A percentile compares a stretch with the other conserved stretches of the same genome.
phyloP scores from a whole-genome alignment of 2,888 invertebrate species.

The Pogonocherus hispidulus region DNA sequence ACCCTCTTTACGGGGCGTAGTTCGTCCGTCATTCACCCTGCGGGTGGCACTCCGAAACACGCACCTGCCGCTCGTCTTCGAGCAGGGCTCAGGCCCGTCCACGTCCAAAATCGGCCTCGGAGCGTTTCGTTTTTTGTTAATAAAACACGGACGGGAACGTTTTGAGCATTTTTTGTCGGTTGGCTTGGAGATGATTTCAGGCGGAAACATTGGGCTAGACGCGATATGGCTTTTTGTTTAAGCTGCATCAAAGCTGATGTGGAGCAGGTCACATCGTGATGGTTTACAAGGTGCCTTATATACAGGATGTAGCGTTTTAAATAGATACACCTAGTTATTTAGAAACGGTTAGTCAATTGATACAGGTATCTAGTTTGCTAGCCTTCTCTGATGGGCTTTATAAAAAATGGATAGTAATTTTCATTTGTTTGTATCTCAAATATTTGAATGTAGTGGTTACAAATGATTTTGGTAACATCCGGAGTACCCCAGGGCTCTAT shows the following conservation, averaged over 20 bases:
- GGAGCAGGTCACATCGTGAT: neutral
- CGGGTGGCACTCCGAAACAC: slow-evolving; percentile 59
- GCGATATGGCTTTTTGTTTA: neutral
- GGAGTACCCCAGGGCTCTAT: too few species aligned
- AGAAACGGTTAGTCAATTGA: too few species aligned
- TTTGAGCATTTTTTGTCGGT: slow-evolving; percentile 11
- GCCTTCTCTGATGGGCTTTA: too few species aligned
- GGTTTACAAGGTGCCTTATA: too few species aligned
- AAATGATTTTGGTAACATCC: too few species aligned
- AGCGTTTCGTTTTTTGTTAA: slow-evolving; percentile 29
- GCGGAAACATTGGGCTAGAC: neutral
- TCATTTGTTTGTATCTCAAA: too few species aligned
- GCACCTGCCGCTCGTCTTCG: slow-evolving; percentile 54
- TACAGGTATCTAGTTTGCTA: too few species aligned
- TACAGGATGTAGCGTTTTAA: too few species aligned
- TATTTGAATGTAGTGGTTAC: too few species aligned
- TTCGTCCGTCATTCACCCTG: slow-evolving; percentile 58
- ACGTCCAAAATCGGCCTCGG: slow-evolving; percentile 44
- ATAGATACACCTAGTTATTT: too few species aligned
- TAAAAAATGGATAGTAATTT: too few species aligned
- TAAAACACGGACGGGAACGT: slow-evolving; percentile 21
- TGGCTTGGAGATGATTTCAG: slow-evolving; percentile 2
- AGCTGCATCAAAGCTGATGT: neutral
- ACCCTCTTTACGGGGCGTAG: slow-evolving; percentile 57
- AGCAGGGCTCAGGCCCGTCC: slow-evolving; percentile 41